Evolutionary conservation across 1,140 invertebrate genomes (phyloP).

Genomic region (Diachasma alloeum): DNA sequence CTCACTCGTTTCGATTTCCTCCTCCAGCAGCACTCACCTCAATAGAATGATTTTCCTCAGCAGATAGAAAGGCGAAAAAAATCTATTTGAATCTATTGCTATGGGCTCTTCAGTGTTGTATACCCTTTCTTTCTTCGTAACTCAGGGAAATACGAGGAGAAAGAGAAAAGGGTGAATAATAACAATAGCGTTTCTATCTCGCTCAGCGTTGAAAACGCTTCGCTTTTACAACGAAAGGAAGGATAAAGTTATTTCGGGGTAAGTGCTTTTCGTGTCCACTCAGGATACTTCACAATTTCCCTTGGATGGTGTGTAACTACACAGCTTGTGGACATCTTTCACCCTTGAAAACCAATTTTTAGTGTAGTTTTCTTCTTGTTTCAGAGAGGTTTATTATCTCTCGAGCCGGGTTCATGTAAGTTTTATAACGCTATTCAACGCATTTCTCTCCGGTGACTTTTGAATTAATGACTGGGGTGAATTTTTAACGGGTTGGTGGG

Average conservation of each 20-base stretch:
- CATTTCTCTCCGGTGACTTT: background rate
- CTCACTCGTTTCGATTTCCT: too few relatives aligned
- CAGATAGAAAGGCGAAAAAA: too few relatives aligned
- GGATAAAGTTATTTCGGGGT: background rate
- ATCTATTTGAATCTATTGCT: too few relatives aligned
- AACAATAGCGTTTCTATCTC: background rate
- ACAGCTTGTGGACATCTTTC: background rate
- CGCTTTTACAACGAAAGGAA: background rate
- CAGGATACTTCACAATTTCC: background rate
- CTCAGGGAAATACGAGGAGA: too few relatives aligned
- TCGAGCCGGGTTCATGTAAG: background rate
- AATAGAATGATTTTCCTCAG: too few relatives aligned
- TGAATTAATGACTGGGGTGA: background rate
- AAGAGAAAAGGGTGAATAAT: background rate
- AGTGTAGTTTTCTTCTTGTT: background rate
- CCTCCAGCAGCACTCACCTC: too few relatives aligned
- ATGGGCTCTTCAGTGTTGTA: too few relatives aligned
- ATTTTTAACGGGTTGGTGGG: background rate
- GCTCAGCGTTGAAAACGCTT: background rate
- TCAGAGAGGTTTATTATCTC: background rate
- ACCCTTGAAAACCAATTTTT: background rate
- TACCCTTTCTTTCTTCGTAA: too few relatives aligned
- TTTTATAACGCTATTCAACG: background rate
- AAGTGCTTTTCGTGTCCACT: conserved; percentile 16
- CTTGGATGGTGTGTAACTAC: background rate